A percentile compares a stretch with the other conserved stretches of the same genome.
Conservation (phyloP, 2,113 vertebrate species). For the Cebus imitator region DNA sequence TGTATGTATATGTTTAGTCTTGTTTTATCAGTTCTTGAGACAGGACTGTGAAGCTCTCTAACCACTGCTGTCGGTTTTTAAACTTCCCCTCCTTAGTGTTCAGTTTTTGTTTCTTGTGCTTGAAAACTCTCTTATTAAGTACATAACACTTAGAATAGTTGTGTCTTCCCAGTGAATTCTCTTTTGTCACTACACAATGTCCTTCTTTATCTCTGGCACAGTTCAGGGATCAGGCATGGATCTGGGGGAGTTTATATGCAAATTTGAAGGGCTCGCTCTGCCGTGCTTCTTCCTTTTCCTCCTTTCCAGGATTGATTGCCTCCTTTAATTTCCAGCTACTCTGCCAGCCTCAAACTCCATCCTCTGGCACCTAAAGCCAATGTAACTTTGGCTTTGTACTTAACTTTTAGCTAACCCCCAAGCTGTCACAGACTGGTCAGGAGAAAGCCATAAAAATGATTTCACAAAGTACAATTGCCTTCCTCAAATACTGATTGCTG, state of each 20-base stretch:
- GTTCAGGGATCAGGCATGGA: background rate
- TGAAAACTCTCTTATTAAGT: background rate
- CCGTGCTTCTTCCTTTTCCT: no score
- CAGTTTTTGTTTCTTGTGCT: background rate
- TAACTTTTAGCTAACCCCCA: background rate
- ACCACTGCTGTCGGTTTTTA: background rate
- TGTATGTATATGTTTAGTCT: background rate
- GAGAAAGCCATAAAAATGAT: background rate
- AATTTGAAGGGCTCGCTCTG: background rate
- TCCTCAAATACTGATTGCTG: background rate
- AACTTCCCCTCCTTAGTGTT: background rate
- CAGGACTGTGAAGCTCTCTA: background rate
- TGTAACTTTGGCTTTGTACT: background rate
- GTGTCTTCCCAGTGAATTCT: background rate
- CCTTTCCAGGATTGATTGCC: background rate
- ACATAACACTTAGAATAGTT: background rate
- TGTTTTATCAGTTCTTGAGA: background rate
- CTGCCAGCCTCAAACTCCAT: background rate
- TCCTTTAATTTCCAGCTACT: background rate
- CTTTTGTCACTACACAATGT: background rate
- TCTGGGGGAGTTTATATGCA: background rate
- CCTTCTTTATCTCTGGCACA: background rate
- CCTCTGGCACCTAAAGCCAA: background rate
- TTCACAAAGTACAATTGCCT: no score
- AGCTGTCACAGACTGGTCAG: background rate